Base-by-base conservation (phyloP, 1,140 invertebrate species). In the Pectinophora gossypiella region DNA sequence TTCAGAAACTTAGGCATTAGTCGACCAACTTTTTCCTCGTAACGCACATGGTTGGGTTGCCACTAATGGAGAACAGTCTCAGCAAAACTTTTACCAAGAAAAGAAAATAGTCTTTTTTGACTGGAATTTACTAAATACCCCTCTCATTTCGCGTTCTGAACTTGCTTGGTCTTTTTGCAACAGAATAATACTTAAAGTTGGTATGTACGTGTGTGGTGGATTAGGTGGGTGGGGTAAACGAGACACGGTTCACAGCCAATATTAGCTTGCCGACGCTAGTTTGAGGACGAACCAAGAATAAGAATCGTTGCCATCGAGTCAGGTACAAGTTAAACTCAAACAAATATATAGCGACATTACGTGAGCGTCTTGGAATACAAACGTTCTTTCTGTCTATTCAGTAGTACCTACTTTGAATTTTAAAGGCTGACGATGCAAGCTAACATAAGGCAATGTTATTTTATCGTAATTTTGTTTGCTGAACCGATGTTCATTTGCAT, bases 1-100 rank as follows among this genome's bases (percentile, higher is more conserved):
- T 69, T 70, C 59, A 64, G 64, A 75, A 83, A 83, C 79, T 83
- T 83, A 60, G 57, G 63, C 76, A 81, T 81, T 83, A 81, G 70
- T 15, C 65, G 49, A 53, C 48, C 60, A 79, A 77, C 70, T 81
- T 79, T 83, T 75, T 71, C 68, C 69, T 64, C 3, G 68, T 66
- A 73, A 74, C 75, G 72, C 73, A 79, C 74, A 79, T 68, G 73
- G 61, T 68, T 66, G 72, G 72, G 50, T 73, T 56, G 63, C 66
- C 75, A 64, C 73, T 83, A 80, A 83, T 80, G 79, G 75, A 63
- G 64, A 64, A 72, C 65, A 61, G 71, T 71, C 70, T 68, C 69
- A 59, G 27, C n/a, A 61, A 4, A 68, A 82, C 55, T 77, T 74
- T 74, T 54, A 43, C 40, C 55, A 54, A 55, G 50, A 56, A 71